Conservation (phyloP, 2,113 vertebrate genomes). For the Machaerirhynchus nigripectus region DNA sequence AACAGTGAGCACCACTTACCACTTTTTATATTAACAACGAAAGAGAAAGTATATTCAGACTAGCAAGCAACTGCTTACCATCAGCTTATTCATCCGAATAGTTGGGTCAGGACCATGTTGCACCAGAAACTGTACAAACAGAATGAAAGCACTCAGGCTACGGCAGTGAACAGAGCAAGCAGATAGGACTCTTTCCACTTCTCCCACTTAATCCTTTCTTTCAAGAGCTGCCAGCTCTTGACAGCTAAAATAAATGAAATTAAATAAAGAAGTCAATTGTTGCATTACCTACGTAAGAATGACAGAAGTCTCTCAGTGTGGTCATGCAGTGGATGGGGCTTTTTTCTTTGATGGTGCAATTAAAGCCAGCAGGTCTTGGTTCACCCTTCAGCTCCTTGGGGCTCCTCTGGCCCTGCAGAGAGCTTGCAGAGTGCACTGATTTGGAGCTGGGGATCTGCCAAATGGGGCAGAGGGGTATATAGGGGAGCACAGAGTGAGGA, state of each 20-base stretch:
- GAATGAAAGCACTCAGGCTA: constrained; percentile 13
- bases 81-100: background rate
- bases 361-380: background rate
- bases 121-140: constrained; percentile 34
- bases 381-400: background rate
- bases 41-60: background rate
- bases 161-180: background rate
- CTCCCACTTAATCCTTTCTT: constrained; percentile 35
- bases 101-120: constrained; percentile 27
- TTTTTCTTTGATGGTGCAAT: background rate
- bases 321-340: background rate
- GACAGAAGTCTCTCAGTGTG: background rate
- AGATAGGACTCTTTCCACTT: constrained; percentile 4
- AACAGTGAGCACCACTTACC: background rate
- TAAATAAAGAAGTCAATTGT: constrained; percentile 26
- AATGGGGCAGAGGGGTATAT: background rate
- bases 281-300: background rate
- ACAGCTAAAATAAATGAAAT: constrained; percentile 13
- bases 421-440: background rate
- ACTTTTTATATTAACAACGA: background rate
- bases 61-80: background rate
- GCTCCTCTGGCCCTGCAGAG: background rate
- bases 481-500: background rate
- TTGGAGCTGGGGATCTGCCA: background rate
- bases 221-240: constrained; percentile 26